A percentile compares a stretch with the other conserved stretches of the same genome.
Conservation (phyloP, 1,140 invertebrate species). For the Cotesia glomerata region DNA sequence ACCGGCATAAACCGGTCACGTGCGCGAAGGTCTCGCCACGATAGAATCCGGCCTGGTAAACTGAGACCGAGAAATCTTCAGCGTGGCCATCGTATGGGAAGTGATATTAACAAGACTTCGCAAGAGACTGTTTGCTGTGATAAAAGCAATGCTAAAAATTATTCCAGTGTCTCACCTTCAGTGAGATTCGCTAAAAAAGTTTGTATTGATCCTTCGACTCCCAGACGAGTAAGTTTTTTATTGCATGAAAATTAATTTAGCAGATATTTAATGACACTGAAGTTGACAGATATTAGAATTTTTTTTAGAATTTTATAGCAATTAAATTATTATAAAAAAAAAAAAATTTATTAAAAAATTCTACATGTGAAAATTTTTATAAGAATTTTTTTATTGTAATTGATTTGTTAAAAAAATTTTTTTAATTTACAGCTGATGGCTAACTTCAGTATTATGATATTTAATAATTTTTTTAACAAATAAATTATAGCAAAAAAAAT, state of each 20-base stretch:
- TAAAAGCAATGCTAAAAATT: slow-evolving; percentile 34
- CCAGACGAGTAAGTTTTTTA: slow-evolving; percentile 26
- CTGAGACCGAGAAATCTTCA: slow-evolving; percentile 42
- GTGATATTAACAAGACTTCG: slow-evolving; percentile 52
- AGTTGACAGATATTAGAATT: too few species aligned
- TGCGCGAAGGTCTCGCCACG: slow-evolving; percentile 47
- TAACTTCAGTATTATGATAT: too few species aligned
- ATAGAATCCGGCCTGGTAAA: slow-evolving; percentile 52
- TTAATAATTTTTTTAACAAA: too few species aligned
- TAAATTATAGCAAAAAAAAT: too few species aligned
- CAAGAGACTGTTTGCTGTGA: slow-evolving; percentile 53
- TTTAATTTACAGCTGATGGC: too few species aligned
- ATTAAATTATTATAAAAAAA: too few species aligned
- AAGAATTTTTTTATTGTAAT: too few species aligned
- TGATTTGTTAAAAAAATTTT: too few species aligned
- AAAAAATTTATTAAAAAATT: too few species aligned
- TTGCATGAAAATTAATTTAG: background rate
- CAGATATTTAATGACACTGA: background rate
- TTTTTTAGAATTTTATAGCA: too few species aligned
- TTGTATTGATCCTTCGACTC: slow-evolving; percentile 44
- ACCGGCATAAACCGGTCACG: slow-evolving; percentile 52
- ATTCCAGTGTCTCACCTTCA: slow-evolving; percentile 48
- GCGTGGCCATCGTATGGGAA: slow-evolving; percentile 48
- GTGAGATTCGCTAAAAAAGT: slow-evolving; percentile 59
- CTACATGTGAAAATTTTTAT: too few species aligned